Evolutionary conservation across 2,888 invertebrate genomes (phyloP).

Genomic region (Achlya flavicornis): DNA sequence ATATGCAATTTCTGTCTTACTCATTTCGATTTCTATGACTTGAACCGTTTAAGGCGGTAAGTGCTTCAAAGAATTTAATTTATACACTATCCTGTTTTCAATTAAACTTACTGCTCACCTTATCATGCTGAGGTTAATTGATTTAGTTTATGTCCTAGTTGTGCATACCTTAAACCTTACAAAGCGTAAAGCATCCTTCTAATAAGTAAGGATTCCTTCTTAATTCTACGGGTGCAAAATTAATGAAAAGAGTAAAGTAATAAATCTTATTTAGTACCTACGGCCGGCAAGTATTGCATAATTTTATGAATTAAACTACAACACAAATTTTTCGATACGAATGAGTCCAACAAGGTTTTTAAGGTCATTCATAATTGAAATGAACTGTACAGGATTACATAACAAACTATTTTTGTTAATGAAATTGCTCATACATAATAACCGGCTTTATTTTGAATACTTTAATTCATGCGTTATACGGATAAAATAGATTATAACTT

Average conservation of each 20-base stretch:
- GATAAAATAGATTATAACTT: not conserved
- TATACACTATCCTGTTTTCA: conserved; percentile 50
- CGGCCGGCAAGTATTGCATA: too few species aligned
- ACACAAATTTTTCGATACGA: not conserved
- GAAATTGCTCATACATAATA: not conserved
- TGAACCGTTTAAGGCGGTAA: conserved; percentile 47
- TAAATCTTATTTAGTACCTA: too few species aligned
- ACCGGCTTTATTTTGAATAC: not conserved
- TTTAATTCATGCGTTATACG: not conserved
- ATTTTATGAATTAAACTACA: not conserved
- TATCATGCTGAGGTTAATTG: conserved; percentile 45
- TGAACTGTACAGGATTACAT: not conserved
- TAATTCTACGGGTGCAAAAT: too few species aligned
- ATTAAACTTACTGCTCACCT: conserved; percentile 49
- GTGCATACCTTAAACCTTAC: not conserved
- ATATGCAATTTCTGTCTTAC: too few species aligned
- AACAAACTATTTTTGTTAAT: not conserved
- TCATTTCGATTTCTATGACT: conserved; percentile 21
- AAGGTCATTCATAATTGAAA: not conserved
- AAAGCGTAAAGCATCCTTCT: not conserved
- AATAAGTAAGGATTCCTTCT: too few species aligned
- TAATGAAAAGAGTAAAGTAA: too few species aligned
- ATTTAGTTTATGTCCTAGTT: conserved; percentile 33
- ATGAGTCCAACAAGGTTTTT: not conserved
- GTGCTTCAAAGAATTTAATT: conserved; percentile 51